Percentiles rank a stretch among this genome's conserved stretches.
These are phyloP conservation scores for Phragmatobia fuliginosa DNA, from an alignment of 2,888 invertebrate species.

Conservation along the genomic window DNA sequence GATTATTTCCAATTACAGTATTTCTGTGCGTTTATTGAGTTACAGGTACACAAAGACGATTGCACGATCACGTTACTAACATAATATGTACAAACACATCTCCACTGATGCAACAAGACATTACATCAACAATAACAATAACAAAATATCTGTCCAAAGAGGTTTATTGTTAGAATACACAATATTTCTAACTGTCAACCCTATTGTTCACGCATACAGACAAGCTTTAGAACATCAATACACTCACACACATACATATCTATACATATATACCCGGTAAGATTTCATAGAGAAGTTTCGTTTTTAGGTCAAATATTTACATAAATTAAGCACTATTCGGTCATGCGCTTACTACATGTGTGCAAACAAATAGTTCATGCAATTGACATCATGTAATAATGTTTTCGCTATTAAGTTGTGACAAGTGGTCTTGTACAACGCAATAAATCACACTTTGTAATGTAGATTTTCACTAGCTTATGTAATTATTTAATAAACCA, in stretches of 20 bases:
- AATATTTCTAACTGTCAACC: slow-evolving; percentile 38
- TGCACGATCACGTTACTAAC: not conserved
- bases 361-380: slow-evolving; percentile 17
- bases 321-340: slow-evolving; percentile 36
- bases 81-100: slow-evolving; percentile 6
- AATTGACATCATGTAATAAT: slow-evolving; percentile 29
- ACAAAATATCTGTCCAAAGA: slow-evolving; percentile 6
- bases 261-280: not conserved
- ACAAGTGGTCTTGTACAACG: slow-evolving; percentile 8
- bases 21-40: not conserved
- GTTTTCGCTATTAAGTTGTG: slow-evolving; percentile 18
- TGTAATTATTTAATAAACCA: slow-evolving; percentile 19
- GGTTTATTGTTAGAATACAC: slow-evolving; percentile 8
- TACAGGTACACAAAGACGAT: slow-evolving; percentile 4
- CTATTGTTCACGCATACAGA: slow-evolving; percentile 13
- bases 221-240: not conserved
- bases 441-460: slow-evolving; percentile 20
- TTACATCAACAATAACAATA: slow-evolving; percentile 9
- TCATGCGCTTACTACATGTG: slow-evolving; percentile 31
- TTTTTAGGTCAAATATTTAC: slow-evolving; percentile 54
- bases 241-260: slow-evolving; percentile 5
- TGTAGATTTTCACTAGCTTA: slow-evolving; percentile 9
- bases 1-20: not conserved
- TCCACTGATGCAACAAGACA: slow-evolving; percentile 9
- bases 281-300: slow-evolving; percentile 21